Percentiles rank a stretch among this genome's conserved stretches.
Conservation (phyloP, 2,888 invertebrate species). For the Pachydiplax longipennis region DNA sequence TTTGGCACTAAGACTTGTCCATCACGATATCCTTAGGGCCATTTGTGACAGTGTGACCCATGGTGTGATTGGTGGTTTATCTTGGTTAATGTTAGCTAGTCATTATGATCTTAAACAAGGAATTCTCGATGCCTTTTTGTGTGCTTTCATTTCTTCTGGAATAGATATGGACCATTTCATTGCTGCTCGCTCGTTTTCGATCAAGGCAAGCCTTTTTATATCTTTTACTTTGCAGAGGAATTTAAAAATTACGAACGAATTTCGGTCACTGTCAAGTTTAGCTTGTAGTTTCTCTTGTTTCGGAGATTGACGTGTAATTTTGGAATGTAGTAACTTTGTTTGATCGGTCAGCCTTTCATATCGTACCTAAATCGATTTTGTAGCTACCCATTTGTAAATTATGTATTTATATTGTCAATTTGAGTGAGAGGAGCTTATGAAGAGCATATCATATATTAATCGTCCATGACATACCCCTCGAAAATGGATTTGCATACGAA, state of each 20-base stretch:
- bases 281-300: not conserved
- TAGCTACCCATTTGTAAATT: too few relatives aligned
- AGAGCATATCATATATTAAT: too few relatives aligned
- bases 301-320: too few relatives aligned
- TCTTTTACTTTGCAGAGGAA: too few relatives aligned
- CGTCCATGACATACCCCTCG: too few relatives aligned
- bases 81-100: not conserved
- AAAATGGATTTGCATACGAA: too few relatives aligned
- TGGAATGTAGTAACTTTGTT: too few relatives aligned
- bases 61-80: not conserved
- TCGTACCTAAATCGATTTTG: too few relatives aligned
- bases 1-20: not conserved
- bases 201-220: not conserved
- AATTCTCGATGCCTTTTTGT: not conserved
- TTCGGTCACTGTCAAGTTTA: not conserved
- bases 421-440: too few relatives aligned
- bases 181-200: not conserved
- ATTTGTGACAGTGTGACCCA: not conserved
- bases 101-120: not conserved
- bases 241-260: too few relatives aligned
- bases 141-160: not conserved
- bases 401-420: too few relatives aligned
- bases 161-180: conserved; percentile 20
- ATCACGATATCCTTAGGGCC: not conserved
- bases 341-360: too few relatives aligned